A percentile compares a stretch with the other conserved stretches of the same genome.
These are phyloP conservation scores for Anolis apletophallus DNA, from an alignment of 2,797 vertebrate genomes.

Conservation along the genomic window DNA sequence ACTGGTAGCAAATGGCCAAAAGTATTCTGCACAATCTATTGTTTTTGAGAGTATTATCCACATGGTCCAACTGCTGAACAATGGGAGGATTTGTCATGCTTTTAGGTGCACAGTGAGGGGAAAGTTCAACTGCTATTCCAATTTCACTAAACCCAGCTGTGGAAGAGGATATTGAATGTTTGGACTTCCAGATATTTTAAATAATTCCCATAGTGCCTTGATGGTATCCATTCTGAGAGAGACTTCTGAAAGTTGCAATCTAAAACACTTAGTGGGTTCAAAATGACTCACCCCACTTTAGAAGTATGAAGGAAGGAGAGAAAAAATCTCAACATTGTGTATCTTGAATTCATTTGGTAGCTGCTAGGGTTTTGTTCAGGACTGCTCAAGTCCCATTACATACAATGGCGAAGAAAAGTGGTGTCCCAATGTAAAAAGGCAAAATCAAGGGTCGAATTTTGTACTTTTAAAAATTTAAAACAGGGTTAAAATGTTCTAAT, in stretches of 20 bases:
- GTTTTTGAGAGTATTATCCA: neutral
- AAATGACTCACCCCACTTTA: neutral
- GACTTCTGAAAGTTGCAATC: neutral
- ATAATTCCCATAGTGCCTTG: neutral
- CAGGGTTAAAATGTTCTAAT: neutral
- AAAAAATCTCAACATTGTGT: neutral
- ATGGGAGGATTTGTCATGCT: neutral
- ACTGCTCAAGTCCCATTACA: too few relatives aligned
- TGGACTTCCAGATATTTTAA: neutral
- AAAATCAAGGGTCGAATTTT: too few relatives aligned
- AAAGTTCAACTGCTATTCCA: too few relatives aligned
- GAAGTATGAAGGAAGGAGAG: neutral
- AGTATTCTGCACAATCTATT: neutral
- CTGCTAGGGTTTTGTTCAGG: too few relatives aligned
- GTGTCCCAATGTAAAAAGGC: too few relatives aligned
- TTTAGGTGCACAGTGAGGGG: neutral
- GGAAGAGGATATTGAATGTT: neutral
- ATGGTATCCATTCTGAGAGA: too few relatives aligned
- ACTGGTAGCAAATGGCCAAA: neutral
- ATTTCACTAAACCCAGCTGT: neutral
- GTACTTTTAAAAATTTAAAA: neutral
- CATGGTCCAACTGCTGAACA: neutral
- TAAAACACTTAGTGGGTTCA: neutral
- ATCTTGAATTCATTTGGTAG: neutral
- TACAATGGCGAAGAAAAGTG: too few relatives aligned